Evolutionary conservation across 2,113 vertebrate species (phyloP).

Genomic region (Cricetomys ansorgei): DNA sequence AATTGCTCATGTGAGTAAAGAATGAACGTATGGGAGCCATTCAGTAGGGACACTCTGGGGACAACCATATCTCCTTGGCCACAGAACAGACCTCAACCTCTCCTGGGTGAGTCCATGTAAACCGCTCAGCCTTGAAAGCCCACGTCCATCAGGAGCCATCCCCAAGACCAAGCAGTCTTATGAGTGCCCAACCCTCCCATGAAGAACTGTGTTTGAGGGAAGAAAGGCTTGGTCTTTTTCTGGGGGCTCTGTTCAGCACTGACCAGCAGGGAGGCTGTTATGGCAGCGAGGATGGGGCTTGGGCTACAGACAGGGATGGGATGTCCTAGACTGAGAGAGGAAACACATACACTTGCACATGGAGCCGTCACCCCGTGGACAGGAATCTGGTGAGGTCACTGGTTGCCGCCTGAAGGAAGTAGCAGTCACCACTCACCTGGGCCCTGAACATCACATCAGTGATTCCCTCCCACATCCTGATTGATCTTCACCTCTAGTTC

Average conservation of each 20-base stretch:
- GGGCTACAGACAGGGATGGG: neutral
- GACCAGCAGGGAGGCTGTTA: neutral
- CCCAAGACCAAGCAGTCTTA: neutral
- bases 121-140: neutral
- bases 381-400: conserved; percentile 33
- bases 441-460: neutral
- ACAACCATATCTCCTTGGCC: neutral
- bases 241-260: neutral
- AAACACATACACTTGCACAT: neutral
- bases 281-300: neutral
- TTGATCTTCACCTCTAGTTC: neutral
- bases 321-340: neutral
- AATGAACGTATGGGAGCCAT: neutral
- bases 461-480: neutral
- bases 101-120: fast-evolving
- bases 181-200: neutral
- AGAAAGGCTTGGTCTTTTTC: neutral
- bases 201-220: neutral
- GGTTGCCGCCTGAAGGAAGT: neutral
- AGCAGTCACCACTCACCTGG: neutral
- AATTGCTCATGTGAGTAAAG: neutral
- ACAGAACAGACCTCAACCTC: no score
- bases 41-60: neutral
- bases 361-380: neutral
- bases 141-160: neutral